Base-by-base conservation (phyloP, 1,140 invertebrate genomes). In the Marisa cornuarietis region DNA sequence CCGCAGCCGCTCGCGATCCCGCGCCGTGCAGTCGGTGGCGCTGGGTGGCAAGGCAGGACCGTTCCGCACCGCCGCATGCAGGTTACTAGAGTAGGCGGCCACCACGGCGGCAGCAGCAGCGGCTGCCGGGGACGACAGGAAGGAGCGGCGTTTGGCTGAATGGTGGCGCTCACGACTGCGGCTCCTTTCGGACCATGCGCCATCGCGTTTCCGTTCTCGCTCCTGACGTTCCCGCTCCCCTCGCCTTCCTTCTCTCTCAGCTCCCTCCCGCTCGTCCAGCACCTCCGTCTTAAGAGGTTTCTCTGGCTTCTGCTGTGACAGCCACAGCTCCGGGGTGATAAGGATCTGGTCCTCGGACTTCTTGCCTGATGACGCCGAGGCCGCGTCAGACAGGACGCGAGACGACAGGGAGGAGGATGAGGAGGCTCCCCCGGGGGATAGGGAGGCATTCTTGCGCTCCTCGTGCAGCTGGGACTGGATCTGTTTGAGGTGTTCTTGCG, bases 281-380 rank as follows among this genome's bases (percentile, higher is more conserved):
- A 76, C 52, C 22, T 75, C 61, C 18, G n/a, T 66, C 51, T 80
- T 72, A 42, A 74, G 18, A 26, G 10, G 26, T 42, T 73, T 71
- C 18, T 78, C 24, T 16, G 42, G 20, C 42, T 75, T 42, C 26
- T 62, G 69, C 51, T 58, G 65, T 58, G 79, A 68, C 65, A 83
- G 78, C 86, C 96, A 97, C 0, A 97, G 91, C 79, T 97, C 96
- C 0, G 96, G 96, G 0, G 96, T 97, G 71, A 97, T 97, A 14
- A 97, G 92, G 79, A 91, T 91, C 72, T 89, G 84, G 20, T 85
- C 84, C 31, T 88, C 82, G 0, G 79, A 71, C 42, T 75, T 76
- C 42, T 54, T 81, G 20, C 79, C 66, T 8, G 79, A 81, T 0
- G 71, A 71, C 16, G 71, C 82, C 0, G 63, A 77, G 16, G 65